Evolutionary conservation across 2,888 invertebrate species (phyloP).

Genomic region (Spicauda simplicius): DNA sequence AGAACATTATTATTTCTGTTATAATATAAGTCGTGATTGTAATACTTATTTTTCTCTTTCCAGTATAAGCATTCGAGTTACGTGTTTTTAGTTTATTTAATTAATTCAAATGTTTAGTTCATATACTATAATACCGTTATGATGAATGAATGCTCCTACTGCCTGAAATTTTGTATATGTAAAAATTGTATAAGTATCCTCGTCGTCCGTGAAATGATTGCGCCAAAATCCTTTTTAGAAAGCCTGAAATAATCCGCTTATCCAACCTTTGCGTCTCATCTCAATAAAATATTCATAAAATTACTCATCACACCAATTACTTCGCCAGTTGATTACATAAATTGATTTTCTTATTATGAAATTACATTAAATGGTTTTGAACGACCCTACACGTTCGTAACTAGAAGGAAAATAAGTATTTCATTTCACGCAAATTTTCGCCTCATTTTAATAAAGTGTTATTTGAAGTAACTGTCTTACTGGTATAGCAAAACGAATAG

Average conservation of each 20-base stretch:
- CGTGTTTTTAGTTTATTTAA: too few relatives aligned
- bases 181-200: background rate
- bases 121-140: too few relatives aligned
- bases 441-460: conserved; percentile 8
- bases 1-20: too few relatives aligned
- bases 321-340: conserved; percentile 32
- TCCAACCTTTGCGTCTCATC: conserved; percentile 12
- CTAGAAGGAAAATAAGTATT: conserved; percentile 5
- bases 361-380: conserved; percentile 16
- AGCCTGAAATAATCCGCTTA: conserved; percentile 16
- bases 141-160: too few relatives aligned
- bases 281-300: conserved; percentile 34
- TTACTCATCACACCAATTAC: conserved; percentile 35
- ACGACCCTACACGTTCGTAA: background rate
- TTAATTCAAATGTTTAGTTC: too few relatives aligned
- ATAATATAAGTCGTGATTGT: too few relatives aligned
- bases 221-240: conserved; percentile 7
- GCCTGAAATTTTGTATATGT: background rate
- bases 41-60: too few relatives aligned
- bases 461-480: background rate
- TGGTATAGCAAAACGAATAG: background rate
- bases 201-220: background rate
- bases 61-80: too few relatives aligned
- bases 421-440: conserved; percentile 22
- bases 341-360: conserved; percentile 36